Evolutionary conservation across 1,140 invertebrate genomes (phyloP), one percentile per base, ranked within the genome.

Genomic region (Bursaphelenchus mucronatus): DNA sequence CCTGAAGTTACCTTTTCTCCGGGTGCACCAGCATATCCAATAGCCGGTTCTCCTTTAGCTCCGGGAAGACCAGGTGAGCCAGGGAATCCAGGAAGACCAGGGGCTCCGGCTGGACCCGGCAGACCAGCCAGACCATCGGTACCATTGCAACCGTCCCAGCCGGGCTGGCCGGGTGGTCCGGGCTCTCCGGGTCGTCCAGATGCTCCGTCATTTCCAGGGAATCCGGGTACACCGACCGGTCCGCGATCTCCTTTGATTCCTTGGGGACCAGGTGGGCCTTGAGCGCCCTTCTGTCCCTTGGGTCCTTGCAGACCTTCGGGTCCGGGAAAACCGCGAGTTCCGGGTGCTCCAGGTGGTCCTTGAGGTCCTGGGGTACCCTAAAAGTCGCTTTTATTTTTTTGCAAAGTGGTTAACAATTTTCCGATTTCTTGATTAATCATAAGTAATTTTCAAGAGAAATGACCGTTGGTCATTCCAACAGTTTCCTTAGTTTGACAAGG

Each of bases 21-120:
- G 11, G 79, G 74, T 39, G 79, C 79, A 40, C 78, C 78, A 44
- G 65, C 52, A 64, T 64, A 72, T 55, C 78, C 78, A 51, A 81
- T 73, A n/a, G 80, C 78, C 10, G 78, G 79, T 57, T 80, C 78
- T 58, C 78, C 78, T 61, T 80, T 81, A 45, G 62, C 63, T 17
- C 81, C 79, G 53, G 78, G 56, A n/a, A 67, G 49, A 64, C 79
- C 79, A 63, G 77, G 59, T 17, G 81, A 61, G 13, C 91, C 91
- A 57, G 79, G 79, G 49, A 71, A 74, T 8, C 77, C 75, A 45
- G 76, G 69, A 11, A 75, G 50, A 41, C 78, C 78, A 46, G 73
- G 73, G 10, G 71, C 64, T 8, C 80, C 80, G 13, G 76, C 63
- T 39, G 65, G 47, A 64, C 77, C 77, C 46, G 79, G 77, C 8